These are phyloP conservation scores for Alectoris magna DNA, from an alignment of 2,797 vertebrate species.

Conservation along the genomic window DNA sequence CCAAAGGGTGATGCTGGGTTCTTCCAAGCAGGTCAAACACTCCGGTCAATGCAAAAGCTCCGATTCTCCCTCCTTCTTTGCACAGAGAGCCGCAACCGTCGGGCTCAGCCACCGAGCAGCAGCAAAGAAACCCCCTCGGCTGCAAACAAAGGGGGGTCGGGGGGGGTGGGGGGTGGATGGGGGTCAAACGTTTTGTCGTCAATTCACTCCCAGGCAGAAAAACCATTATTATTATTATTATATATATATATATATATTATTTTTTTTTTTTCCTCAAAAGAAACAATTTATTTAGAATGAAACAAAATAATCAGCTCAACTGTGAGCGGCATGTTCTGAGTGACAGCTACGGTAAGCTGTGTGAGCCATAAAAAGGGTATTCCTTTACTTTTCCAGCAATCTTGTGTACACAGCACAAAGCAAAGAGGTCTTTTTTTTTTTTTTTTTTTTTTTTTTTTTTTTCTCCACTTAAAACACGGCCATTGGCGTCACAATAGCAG, in stretches of 20 bases:
- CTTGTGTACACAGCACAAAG: conserved; percentile 98
- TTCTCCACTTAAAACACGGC: conserved; percentile 97
- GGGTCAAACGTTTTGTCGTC: conserved; percentile 87
- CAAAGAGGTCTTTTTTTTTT: conserved; percentile 84
- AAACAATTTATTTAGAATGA: conserved; percentile 99
- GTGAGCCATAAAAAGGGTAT: conserved; percentile 89
- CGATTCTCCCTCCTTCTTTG: conserved; percentile 81
- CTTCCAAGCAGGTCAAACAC: conserved; percentile 83
- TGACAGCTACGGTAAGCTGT: conserved; percentile 95
- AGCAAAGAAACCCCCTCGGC: conserved; percentile 76
- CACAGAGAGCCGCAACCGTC: conserved; percentile 75
- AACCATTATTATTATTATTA: conserved; percentile 48
- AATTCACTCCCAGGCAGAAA: conserved; percentile 99
- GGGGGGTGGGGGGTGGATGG: conserved; percentile 56
- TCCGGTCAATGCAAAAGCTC: conserved; percentile 82
- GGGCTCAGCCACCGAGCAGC: conserved; percentile 36
- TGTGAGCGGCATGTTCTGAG: conserved; percentile 91
- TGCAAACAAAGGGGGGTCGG: conserved; percentile 75
- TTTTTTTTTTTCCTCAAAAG: conserved; percentile 88
- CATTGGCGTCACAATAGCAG: conserved; percentile 97
- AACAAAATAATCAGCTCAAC: conserved; percentile 96
- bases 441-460: conserved; percentile 77
- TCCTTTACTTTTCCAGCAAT: conserved; percentile 94
- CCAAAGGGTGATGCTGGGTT: conserved; percentile 74
- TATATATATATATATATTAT: no score